These are phyloP conservation scores for Helicoverpa assulta DNA, from an alignment of 2,888 invertebrate species.

Conservation along the genomic window DNA sequence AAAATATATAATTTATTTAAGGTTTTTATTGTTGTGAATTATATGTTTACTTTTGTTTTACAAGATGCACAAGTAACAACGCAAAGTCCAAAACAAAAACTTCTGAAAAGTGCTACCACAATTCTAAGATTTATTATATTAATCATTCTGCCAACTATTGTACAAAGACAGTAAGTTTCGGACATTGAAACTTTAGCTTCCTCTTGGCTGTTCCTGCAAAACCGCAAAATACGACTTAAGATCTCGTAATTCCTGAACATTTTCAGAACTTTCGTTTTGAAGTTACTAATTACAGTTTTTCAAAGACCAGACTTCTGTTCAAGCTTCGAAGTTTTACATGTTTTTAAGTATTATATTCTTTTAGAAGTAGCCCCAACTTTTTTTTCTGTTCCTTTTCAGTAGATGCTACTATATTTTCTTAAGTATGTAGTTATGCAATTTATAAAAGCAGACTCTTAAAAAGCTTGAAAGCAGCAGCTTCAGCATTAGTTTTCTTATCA, in stretches of 20 bases:
- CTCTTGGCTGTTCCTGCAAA: slow-evolving; percentile 47
- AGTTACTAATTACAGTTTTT: slow-evolving; percentile 22
- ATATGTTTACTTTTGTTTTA: too few species aligned
- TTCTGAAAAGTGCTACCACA: slow-evolving; percentile 22
- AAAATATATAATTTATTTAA: too few species aligned
- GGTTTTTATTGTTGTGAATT: too few species aligned
- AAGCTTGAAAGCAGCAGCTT: neutral
- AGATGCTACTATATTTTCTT: too few species aligned
- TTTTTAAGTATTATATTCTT: too few species aligned
- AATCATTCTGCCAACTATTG: slow-evolving; percentile 43
- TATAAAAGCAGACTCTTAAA: neutral
- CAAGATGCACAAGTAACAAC: too few species aligned
- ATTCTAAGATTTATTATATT: slow-evolving; percentile 52
- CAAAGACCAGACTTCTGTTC: slow-evolving; percentile 5
- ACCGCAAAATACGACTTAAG: slow-evolving; percentile 52
- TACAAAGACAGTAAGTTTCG: slow-evolving; percentile 59
- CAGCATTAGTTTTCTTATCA: neutral
- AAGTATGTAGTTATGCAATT: too few species aligned
- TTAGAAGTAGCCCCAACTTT: too few species aligned
- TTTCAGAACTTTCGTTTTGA: slow-evolving; percentile 40
- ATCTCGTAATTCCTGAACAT: slow-evolving; percentile 57
- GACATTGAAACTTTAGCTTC: slow-evolving; percentile 57
- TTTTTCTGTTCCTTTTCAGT: too few species aligned
- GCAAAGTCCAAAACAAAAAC: slow-evolving; percentile 7
- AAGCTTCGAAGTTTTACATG: neutral